These are phyloP conservation scores for Drosophila melanogaster DNA, from an alignment of 1,140 invertebrate genomes.

Conservation along the genomic window Release_6_plus_ISO1_MT NT_037436.4:4920001-4920500, in stretches of 20 bases:
- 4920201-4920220: background rate
- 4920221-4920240: background rate
- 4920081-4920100: slow-evolving; percentile 50
- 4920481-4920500: slow-evolving; percentile 9
- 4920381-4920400: background rate
- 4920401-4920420: background rate
- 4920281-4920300: background rate
- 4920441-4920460: no score
- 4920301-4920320: background rate
- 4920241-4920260: background rate
- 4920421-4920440: background rate
- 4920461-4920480: no score
- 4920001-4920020: slow-evolving; percentile 40
- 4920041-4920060: slow-evolving; percentile 51
- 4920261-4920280: background rate
- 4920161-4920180: background rate
- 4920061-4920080: slow-evolving; percentile 69
- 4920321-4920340: background rate
- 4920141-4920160: background rate
- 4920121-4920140: slow-evolving; percentile 20
- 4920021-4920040: slow-evolving; percentile 43
- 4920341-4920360: background rate
- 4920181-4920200: background rate
- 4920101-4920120: slow-evolving; percentile 19
- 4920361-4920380: background rate